Percentiles rank a stretch among this genome's conserved stretches.
phyloP scores from a whole-genome alignment of 2,797 vertebrate species.

The Paedocypris micromegethes region DNA sequence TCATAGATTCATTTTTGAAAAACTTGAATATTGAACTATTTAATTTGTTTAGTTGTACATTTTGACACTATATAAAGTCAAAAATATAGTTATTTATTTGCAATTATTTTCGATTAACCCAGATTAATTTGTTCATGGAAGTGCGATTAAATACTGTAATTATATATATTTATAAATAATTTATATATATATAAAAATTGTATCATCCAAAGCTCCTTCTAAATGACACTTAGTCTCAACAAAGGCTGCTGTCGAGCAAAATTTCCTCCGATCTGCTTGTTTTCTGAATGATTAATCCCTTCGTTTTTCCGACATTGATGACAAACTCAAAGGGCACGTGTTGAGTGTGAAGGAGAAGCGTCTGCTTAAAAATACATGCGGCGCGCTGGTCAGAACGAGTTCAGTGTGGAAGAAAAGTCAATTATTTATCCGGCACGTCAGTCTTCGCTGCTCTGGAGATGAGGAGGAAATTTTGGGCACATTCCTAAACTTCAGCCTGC shows the following conservation, averaged over 20 bases:
- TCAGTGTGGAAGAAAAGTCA: not conserved
- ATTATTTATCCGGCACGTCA: constrained; percentile 10
- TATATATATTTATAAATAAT: too few relatives aligned
- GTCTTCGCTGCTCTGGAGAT: not conserved
- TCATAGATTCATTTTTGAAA: too few relatives aligned
- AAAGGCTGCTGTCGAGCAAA: not conserved
- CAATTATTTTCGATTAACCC: too few relatives aligned
- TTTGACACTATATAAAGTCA: too few relatives aligned
- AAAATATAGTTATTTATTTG: too few relatives aligned
- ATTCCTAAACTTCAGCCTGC: not conserved
- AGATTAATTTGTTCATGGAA: too few relatives aligned
- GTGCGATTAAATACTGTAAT: too few relatives aligned
- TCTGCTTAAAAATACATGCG: constrained; percentile 3
- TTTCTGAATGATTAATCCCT: constrained; percentile 16
- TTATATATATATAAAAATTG: too few relatives aligned
- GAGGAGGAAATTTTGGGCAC: not conserved
- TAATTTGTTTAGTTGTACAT: too few relatives aligned
- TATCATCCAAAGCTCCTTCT: too few relatives aligned
- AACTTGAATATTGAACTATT: too few relatives aligned
- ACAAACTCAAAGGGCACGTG: not conserved
- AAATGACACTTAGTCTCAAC: not conserved
- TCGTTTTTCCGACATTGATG: constrained; percentile 1
- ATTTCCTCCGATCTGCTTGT: not conserved
- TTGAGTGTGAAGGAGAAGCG: not conserved
- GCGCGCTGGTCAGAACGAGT: not conserved